Evolutionary conservation across 2,113 vertebrate genomes (phyloP), one percentile per base, ranked within the genome.

Genomic region (Athene cunicularia): DNA sequence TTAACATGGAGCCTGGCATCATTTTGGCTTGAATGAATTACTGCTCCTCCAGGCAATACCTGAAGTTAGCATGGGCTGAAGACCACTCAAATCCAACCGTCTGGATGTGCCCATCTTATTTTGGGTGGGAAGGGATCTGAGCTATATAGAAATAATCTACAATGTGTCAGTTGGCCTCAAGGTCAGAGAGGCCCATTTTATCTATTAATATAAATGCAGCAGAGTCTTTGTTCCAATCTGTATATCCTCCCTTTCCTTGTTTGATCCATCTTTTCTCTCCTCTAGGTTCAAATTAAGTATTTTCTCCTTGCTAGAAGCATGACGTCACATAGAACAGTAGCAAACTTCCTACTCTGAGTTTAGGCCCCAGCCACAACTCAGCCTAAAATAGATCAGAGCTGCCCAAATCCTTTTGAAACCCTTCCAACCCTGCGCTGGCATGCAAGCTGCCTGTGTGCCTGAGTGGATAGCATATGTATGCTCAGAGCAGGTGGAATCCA

Each of bases 401-500:
- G 12, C 37, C 30, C 32, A 88, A 80, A 80, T 39, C 13, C 21
- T 52, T 79, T 9, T n/a, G 39, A 62, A 66, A 3, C 4, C 8
- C 13, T 82, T 91, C 56, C 43, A 86, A 15, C 6, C 10, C 18
- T 26, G 3, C 4, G 2, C 14, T 43, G 23, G 60, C 80, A 39
- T 41, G 71, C 3, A 7, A 30, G 17, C 21, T 63, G 11, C 2
- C 39, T 12, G 6, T 17, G 26, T 41, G 7, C 13, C 32, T 0
- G 0, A 0, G 3, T 33, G 23, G 30, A 22, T 19, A 66, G 30
- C 41, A 56, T 2, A 4, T 3, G 6, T 52, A 21, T 47, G 45
- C 28, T 43, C 62, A 71, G 23, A 74, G 35, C 17, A 77, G 35
- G 8, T 43, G 26, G 33, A 60, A 58, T 64, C 37, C 45, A 71